A percentile compares a stretch with the other conserved stretches of the same genome.
Conservation (phyloP, 2,797 vertebrate genomes). For the Dendrocincla fuliginosa region DNA sequence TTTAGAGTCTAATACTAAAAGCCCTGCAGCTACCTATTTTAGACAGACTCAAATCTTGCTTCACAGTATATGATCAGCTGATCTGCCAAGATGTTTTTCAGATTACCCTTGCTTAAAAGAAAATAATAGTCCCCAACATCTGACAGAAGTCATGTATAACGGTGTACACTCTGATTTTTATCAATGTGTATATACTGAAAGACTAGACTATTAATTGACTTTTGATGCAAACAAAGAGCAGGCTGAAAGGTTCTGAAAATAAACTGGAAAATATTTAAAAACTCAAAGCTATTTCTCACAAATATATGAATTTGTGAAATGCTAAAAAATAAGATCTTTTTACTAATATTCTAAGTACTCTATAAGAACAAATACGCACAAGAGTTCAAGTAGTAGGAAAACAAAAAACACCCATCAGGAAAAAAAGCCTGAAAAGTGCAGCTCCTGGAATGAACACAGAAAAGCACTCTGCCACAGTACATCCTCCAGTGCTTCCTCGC, state of each 20-base stretch:
- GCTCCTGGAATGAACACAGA: background rate
- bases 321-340: background rate
- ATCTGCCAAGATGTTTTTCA: background rate
- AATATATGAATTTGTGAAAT: background rate
- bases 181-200: background rate
- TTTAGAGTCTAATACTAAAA: conserved; percentile 35
- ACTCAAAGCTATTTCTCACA: background rate
- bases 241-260: background rate
- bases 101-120: background rate
- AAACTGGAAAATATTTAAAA: background rate
- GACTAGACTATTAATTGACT: background rate
- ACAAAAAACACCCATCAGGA: background rate
- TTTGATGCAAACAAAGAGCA: background rate
- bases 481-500: background rate
- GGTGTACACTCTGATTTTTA: background rate
- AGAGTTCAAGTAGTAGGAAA: background rate
- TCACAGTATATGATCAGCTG: background rate
- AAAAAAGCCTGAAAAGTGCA: background rate
- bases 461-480: background rate
- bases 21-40: background rate
- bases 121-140: background rate
- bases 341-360: background rate
- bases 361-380: background rate
- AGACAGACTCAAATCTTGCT: conserved; percentile 9
- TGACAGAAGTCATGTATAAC: background rate